Percentiles rank a stretch among this genome's conserved stretches.
Evolutionary conservation across 2,113 vertebrate genomes (phyloP).

Genomic region (Hemichromis elongatus): DNA sequence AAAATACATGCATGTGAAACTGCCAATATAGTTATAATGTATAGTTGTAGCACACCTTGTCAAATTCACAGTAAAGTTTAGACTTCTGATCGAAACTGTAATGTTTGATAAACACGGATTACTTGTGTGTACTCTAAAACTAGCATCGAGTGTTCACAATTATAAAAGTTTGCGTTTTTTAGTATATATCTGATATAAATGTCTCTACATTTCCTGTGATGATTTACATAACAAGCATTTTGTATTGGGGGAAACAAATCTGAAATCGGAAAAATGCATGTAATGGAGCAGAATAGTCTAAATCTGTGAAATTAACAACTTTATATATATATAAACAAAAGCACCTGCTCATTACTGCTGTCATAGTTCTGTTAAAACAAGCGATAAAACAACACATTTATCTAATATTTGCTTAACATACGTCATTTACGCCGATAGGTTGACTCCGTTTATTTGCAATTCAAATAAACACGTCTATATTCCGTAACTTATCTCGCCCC

Average conservation of each 20-base stretch:
- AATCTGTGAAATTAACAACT: neutral
- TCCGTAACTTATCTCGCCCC: neutral
- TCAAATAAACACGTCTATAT: neutral
- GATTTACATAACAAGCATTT: neutral
- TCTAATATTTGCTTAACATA: neutral
- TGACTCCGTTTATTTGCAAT: neutral
- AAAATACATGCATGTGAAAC: neutral
- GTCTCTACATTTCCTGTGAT: rapidly evolving
- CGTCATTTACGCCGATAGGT: neutral
- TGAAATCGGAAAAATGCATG: neutral
- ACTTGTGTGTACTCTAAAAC: too few species aligned
- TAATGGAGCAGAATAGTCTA: rapidly evolving
- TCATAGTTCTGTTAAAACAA: neutral
- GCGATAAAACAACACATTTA: neutral
- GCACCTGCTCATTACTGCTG: neutral
- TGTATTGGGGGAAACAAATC: neutral
- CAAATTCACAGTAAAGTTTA: rapidly evolving
- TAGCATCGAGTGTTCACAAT: neutral
- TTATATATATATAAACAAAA: neutral
- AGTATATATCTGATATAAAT: neutral
- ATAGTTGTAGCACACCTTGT: neutral
- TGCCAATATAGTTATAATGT: neutral
- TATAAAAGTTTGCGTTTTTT: neutral
- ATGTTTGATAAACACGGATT: too few species aligned
- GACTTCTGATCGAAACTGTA: neutral